A percentile compares a stretch with the other conserved stretches of the same genome.
These are phyloP conservation scores for Eubasilissa splendida DNA, from an alignment of 2,888 invertebrate genomes.

Conservation along the genomic window DNA sequence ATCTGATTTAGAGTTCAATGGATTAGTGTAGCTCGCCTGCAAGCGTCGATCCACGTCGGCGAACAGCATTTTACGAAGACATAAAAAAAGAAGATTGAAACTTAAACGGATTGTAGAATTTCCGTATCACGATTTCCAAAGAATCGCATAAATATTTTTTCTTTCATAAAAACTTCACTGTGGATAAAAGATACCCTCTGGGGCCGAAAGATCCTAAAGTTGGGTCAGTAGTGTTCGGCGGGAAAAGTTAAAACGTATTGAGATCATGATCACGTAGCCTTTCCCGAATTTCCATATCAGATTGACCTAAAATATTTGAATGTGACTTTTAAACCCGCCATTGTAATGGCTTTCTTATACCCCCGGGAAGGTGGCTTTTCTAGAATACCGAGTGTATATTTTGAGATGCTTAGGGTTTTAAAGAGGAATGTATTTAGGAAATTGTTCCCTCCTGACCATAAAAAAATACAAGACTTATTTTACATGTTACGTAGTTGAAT, in stretches of 20 bases:
- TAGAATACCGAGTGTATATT: slow-evolving; percentile 23
- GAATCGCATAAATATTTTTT: slow-evolving; percentile 5
- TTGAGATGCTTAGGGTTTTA: slow-evolving; percentile 31
- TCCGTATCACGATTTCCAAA: no score
- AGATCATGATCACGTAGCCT: slow-evolving; percentile 54
- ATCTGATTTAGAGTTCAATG: no score
- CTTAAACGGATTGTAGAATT: no score
- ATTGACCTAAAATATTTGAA: slow-evolving; percentile 57
- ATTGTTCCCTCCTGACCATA: not conserved
- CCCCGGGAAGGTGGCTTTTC: slow-evolving; percentile 36
- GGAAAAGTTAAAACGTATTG: slow-evolving; percentile 51
- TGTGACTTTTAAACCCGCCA: slow-evolving; percentile 52
- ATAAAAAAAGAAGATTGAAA: no score
- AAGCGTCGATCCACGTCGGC: no score
- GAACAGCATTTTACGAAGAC: no score
- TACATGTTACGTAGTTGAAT: no score
- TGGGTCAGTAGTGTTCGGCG: slow-evolving; percentile 19
- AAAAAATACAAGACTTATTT: not conserved
- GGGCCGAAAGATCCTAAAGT: slow-evolving; percentile 8
- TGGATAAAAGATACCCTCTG: slow-evolving; percentile 26
- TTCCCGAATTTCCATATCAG: slow-evolving; percentile 56
- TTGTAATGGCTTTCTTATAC: slow-evolving; percentile 56
- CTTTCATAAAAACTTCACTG: slow-evolving; percentile 6
- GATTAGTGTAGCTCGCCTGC: no score
- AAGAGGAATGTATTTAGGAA: not conserved